phyloP scores from a whole-genome alignment of 2,888 invertebrate genomes.

The Drosophila sordidula region DNA sequence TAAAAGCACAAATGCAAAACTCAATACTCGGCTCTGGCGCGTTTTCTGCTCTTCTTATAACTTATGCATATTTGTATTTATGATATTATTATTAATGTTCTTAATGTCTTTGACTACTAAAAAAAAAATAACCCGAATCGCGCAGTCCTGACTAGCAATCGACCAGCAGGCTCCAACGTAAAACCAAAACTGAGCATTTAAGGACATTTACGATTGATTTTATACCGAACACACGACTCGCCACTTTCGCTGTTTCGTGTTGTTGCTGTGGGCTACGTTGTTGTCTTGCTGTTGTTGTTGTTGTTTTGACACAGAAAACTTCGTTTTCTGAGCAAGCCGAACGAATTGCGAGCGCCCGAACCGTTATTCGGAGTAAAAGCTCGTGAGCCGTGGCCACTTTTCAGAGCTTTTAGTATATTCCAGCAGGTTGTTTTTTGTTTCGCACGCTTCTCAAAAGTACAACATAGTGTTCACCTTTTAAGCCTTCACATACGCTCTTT shows the following conservation, averaged over 20 bases:
- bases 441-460: conserved; percentile 45
- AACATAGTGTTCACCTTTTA: conserved; percentile 36
- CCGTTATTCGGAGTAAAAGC: conserved; percentile 55
- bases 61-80: conserved; percentile 27
- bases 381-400: conserved; percentile 15
- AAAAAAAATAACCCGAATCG: conserved; percentile 42
- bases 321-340: conserved; percentile 53
- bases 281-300: conserved; percentile 16
- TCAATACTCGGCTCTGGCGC: conserved; percentile 9
- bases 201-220: conserved; percentile 82
- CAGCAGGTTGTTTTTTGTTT: conserved; percentile 76
- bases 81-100: conserved; percentile 23
- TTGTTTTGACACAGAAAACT: conserved; percentile 66
- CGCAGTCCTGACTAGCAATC: conserved; percentile 39
- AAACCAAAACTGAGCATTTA: conserved; percentile 80
- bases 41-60: conserved; percentile 19
- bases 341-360: conserved; percentile 44
- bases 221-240: conserved; percentile 70
- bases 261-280: conserved; percentile 17
- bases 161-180: conserved; percentile 65
- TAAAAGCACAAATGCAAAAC: conserved; percentile 32
- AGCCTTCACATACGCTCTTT: background rate
- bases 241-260: conserved; percentile 32
- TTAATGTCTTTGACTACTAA: conserved; percentile 36
- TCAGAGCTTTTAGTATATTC: conserved; percentile 49